Conservation (phyloP, 2,113 vertebrate species). For the Rhynchomys soricoides region DNA sequence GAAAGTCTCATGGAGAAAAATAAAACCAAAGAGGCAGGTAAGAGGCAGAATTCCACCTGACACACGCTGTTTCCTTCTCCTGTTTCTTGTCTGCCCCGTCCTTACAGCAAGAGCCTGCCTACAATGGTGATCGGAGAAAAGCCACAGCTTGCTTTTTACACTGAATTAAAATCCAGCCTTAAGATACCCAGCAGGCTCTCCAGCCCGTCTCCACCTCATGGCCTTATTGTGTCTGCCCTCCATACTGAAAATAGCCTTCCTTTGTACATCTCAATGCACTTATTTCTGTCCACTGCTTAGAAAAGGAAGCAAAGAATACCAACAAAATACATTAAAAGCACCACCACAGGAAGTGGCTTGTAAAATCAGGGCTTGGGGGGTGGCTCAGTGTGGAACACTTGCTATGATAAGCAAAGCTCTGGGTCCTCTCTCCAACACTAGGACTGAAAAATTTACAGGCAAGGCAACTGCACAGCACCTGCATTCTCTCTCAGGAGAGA, state of each 20-base stretch:
- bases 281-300: conserved; percentile 40
- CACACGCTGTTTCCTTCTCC: neutral
- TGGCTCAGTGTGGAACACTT: too few relatives aligned
- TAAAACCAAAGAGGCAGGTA: neutral
- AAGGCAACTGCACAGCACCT: neutral
- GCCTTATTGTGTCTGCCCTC: neutral
- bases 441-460: neutral
- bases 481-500: conserved; percentile 4
- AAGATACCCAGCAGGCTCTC: neutral
- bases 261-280: neutral
- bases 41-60: neutral
- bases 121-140: conserved; percentile 7
- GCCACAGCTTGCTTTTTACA: neutral
- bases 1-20: conserved; percentile 19
- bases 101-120: neutral
- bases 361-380: neutral
- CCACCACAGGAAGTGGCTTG: neutral
- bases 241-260: neutral
- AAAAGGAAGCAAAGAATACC: neutral
- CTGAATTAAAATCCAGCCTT: neutral
- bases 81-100: neutral
- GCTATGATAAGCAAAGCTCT: neutral
- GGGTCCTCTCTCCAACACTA: neutral
- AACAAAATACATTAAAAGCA: conserved; percentile 10
- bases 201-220: neutral